phyloP scores from a whole-genome alignment of 1,140 invertebrate species.

The Melitaea cinxia region DNA sequence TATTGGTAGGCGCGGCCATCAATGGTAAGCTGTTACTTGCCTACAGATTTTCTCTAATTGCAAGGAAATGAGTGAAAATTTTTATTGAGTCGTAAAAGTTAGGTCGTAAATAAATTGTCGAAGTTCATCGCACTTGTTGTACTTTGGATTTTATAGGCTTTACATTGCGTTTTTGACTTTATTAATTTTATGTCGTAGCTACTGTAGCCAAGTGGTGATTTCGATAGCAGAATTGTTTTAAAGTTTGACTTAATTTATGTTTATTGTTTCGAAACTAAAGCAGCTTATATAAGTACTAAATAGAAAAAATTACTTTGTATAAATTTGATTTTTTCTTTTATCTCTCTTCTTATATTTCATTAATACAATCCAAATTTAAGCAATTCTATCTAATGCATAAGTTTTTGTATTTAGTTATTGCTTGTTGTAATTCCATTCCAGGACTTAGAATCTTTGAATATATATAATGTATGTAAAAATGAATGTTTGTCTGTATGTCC shows the following conservation, averaged over 20 bases:
- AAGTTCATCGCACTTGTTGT: slow-evolving; percentile 45
- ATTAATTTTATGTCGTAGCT: slow-evolving; percentile 29
- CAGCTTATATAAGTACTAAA: too few species aligned
- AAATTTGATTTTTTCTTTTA: too few species aligned
- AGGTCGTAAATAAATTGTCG: slow-evolving; percentile 47
- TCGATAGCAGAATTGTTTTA: not conserved
- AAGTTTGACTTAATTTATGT: not conserved
- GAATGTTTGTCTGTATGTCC: too few species aligned
- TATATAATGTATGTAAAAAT: too few species aligned
- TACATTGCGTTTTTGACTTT: slow-evolving; percentile 35
- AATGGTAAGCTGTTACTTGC: slow-evolving; percentile 16
- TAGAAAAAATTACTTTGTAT: too few species aligned
- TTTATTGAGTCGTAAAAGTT: slow-evolving; percentile 48
- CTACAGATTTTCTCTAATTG: slow-evolving; percentile 46
- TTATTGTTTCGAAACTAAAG: not conserved
- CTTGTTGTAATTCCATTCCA: too few species aligned
- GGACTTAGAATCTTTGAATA: too few species aligned
- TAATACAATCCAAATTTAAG: too few species aligned
- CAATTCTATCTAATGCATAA: too few species aligned
- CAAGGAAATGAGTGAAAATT: slow-evolving; percentile 48
- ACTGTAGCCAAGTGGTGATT: not conserved
- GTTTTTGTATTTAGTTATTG: too few species aligned
- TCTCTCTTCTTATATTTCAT: too few species aligned
- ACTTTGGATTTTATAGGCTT: slow-evolving; percentile 41
- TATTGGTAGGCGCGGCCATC: slow-evolving; percentile 19